Percentiles rank a stretch among this genome's conserved stretches.
These are phyloP conservation scores for Thamnophis sirtalis DNA, from an alignment of 2,113 vertebrate genomes.

Conservation along the genomic window DNA sequence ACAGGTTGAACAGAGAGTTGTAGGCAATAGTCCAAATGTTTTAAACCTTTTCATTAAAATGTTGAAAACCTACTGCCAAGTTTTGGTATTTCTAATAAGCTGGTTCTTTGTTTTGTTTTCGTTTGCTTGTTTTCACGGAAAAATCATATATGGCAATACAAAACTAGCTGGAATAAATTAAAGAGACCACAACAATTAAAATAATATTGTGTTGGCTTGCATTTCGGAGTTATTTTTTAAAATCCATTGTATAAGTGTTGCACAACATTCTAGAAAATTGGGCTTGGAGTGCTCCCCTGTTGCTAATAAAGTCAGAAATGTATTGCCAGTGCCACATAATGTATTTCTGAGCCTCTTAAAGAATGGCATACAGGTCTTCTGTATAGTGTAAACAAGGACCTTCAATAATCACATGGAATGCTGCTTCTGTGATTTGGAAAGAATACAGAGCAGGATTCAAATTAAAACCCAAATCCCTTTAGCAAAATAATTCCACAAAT, in stretches of 20 bases:
- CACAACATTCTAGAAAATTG: conserved; percentile 43
- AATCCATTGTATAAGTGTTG: conserved; percentile 27
- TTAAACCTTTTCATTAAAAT: neutral
- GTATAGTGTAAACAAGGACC: conserved; percentile 39
- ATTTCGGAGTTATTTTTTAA: conserved; percentile 31
- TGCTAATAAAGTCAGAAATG: conserved; percentile 48
- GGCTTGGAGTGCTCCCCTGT: conserved; percentile 4
- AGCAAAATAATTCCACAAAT: conserved; percentile 19
- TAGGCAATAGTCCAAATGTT: neutral
- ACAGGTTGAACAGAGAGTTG: neutral
- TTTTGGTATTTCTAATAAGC: neutral
- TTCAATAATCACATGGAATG: conserved; percentile 48
- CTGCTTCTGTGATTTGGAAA: conserved; percentile 42
- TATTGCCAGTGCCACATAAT: conserved; percentile 30
- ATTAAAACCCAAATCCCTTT: conserved; percentile 40
- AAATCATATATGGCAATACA: conserved; percentile 11
- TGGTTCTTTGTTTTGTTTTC: neutral
- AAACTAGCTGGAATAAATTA: conserved; percentile 5
- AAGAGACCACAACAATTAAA: conserved; percentile 36
- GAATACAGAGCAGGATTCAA: conserved; percentile 48
- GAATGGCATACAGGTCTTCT: conserved; percentile 36
- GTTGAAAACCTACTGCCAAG: neutral
- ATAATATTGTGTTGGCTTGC: conserved; percentile 28
- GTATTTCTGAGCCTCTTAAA: conserved; percentile 49
- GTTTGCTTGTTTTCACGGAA: neutral